Percentiles rank a stretch among this genome's conserved stretches.
Evolutionary conservation across 2,113 vertebrate genomes (phyloP).

Genomic region (Mormyrus iriodes): DNA sequence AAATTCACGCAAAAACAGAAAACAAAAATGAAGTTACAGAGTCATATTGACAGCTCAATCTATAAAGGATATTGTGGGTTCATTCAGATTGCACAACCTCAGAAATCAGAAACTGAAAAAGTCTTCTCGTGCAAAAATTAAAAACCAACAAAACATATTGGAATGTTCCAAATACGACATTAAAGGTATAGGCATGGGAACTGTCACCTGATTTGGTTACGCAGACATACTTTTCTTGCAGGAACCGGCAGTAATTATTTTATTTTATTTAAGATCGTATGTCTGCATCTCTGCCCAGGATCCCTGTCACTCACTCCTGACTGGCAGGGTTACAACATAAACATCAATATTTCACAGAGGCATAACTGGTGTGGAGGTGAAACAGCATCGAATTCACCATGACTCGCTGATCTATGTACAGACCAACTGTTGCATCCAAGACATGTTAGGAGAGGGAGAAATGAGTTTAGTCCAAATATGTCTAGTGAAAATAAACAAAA

Average conservation of each 20-base stretch:
- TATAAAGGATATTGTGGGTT: not conserved
- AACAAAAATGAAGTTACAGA: not conserved
- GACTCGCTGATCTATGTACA: not conserved
- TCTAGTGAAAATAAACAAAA: slow-evolving; percentile 16
- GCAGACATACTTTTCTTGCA: not conserved
- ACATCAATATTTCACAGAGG: not conserved
- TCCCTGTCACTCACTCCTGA: not conserved
- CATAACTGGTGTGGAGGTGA: not conserved
- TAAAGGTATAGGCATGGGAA: not conserved
- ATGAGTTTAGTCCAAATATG: not conserved
- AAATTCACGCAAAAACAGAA: not conserved
- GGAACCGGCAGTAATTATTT: not conserved
- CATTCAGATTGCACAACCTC: not conserved
- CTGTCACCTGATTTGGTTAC: slow-evolving; percentile 9
- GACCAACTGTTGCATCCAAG: not conserved
- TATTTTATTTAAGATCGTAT: not conserved
- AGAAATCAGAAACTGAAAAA: not conserved
- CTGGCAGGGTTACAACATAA: not conserved
- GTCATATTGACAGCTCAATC: not conserved
- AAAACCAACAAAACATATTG: not conserved
- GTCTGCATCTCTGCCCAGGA: not conserved
- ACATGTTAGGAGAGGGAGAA: not conserved
- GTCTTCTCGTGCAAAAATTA: not conserved
- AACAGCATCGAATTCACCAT: not conserved
- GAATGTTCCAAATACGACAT: not conserved